Percentiles rank a stretch among this genome's conserved stretches.
phyloP scores from a whole-genome alignment of 2,888 invertebrate genomes.

The Callyntrura guangdongensis region DNA sequence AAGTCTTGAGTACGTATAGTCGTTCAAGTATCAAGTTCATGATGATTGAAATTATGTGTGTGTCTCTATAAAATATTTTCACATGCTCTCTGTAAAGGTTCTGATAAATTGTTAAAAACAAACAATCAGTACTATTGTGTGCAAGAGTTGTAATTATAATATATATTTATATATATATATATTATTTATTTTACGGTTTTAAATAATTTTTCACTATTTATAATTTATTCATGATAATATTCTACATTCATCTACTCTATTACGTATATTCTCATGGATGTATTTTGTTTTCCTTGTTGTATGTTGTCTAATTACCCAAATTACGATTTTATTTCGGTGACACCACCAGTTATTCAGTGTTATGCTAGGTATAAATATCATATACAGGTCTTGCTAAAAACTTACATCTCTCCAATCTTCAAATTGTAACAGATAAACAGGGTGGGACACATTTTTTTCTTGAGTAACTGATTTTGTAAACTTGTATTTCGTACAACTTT shows the following conservation, averaged over 20 bases:
- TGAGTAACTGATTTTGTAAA: too few species aligned
- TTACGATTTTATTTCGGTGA: not conserved
- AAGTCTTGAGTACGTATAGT: conserved; percentile 9
- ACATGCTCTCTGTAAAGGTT: too few species aligned
- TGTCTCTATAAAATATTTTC: too few species aligned
- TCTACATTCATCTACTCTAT: conserved; percentile 60
- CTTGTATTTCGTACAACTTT: too few species aligned
- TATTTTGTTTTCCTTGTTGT: conserved; percentile 70
- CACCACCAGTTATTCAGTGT: not conserved
- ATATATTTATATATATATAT: not conserved
- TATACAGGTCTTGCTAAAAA: not conserved
- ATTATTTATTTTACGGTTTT: not conserved
- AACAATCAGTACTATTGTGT: not conserved
- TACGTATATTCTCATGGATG: conserved; percentile 81
- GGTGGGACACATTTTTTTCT: too few species aligned
- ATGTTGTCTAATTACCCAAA: not conserved
- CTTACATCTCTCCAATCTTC: not conserved
- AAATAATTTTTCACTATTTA: not conserved
- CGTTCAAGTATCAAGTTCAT: not conserved
- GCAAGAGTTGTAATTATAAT: not conserved
- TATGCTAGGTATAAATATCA: not conserved
- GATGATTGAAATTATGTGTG: not conserved
- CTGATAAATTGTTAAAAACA: not conserved
- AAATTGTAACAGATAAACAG: too few species aligned
- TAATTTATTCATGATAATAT: conserved; percentile 3